These are phyloP conservation scores for Kryptopterus vitreolus DNA, from an alignment of 2,797 vertebrate genomes.

Conservation along the genomic window DNA sequence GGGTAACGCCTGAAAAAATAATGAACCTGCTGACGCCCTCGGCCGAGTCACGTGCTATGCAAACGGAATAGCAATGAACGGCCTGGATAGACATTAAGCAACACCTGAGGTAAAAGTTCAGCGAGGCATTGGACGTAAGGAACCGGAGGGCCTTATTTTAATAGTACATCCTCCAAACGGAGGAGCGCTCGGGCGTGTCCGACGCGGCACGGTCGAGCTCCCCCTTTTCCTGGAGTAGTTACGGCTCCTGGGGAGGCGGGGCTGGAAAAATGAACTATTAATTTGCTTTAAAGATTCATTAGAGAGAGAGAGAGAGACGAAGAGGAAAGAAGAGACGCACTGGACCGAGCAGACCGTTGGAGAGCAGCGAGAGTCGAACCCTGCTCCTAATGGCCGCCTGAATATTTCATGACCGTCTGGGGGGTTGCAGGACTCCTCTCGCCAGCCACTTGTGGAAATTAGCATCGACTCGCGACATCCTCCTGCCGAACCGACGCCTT, in stretches of 20 bases:
- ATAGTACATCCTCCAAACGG: constrained; percentile 48
- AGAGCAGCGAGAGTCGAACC: constrained; percentile 32
- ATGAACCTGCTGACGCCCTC: constrained; percentile 13
- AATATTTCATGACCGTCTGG: constrained; percentile 57
- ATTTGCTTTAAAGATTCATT: constrained; percentile 57
- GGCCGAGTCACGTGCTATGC: background rate
- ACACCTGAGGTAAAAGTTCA: background rate
- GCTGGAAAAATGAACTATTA: constrained; percentile 53
- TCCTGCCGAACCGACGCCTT: background rate
- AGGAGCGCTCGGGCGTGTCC: constrained; percentile 43
- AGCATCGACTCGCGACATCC: background rate
- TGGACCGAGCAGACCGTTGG: background rate
- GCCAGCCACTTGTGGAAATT: constrained; percentile 27
- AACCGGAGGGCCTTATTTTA: constrained; percentile 27
- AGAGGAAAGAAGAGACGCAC: constrained; percentile 26
- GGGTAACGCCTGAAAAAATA: constrained; percentile 28
- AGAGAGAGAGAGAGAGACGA: constrained; percentile 45
- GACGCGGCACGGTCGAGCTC: constrained; percentile 29
- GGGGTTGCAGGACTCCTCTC: constrained; percentile 17
- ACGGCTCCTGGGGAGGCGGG: background rate
- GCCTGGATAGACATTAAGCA: constrained; percentile 9
- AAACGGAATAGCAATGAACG: constrained; percentile 16
- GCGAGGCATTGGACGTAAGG: constrained; percentile 16
- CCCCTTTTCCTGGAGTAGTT: constrained; percentile 6
- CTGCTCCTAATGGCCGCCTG: constrained; percentile 48